A percentile compares a stretch with the other conserved stretches of the same genome.
Evolutionary conservation across 2,888 invertebrate genomes (phyloP).

Genomic region (Altica lythri): DNA sequence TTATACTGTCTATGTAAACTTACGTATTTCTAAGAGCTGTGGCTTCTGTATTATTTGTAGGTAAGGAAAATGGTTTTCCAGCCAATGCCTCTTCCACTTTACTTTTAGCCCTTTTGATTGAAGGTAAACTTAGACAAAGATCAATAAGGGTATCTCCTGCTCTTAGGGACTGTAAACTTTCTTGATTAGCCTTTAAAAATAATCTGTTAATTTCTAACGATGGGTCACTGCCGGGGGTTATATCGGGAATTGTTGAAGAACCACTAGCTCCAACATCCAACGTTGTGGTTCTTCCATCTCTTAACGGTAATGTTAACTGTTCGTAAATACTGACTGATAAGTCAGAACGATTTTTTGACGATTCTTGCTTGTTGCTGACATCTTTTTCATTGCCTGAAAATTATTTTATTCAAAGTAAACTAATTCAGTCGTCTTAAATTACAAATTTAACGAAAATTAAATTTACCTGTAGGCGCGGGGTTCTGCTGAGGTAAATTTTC

Average conservation of each 20-base stretch:
- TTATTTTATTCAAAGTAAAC: background rate
- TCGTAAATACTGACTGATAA: slow-evolving; percentile 73
- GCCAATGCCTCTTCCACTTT: slow-evolving; percentile 68
- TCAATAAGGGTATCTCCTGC: slow-evolving; percentile 82
- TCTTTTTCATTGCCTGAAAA: slow-evolving; percentile 60
- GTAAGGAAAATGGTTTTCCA: slow-evolving; percentile 70
- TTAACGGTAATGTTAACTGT: slow-evolving; percentile 71
- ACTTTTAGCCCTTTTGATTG: slow-evolving; percentile 65
- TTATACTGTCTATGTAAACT: no score
- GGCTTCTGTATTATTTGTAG: slow-evolving; percentile 73
- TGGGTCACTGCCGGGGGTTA: slow-evolving; percentile 48
- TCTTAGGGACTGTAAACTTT: slow-evolving; percentile 77
- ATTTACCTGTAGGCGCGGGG: slow-evolving; percentile 50
- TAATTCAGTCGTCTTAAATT: background rate
- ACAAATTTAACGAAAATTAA: background rate
- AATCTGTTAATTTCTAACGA: slow-evolving; percentile 66
- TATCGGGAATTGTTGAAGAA: slow-evolving; percentile 47
- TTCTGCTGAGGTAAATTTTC: slow-evolving; percentile 61
- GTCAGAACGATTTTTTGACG: slow-evolving; percentile 69
- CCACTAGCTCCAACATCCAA: slow-evolving; percentile 55
- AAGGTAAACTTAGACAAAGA: slow-evolving; percentile 78
- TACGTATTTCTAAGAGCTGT: slow-evolving; percentile 67
- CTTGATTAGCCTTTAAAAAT: slow-evolving; percentile 77
- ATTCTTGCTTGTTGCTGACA: slow-evolving; percentile 59
- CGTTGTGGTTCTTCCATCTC: slow-evolving; percentile 59